phyloP scores from a whole-genome alignment of 2,888 invertebrate genomes.

The Philereme transversata region DNA sequence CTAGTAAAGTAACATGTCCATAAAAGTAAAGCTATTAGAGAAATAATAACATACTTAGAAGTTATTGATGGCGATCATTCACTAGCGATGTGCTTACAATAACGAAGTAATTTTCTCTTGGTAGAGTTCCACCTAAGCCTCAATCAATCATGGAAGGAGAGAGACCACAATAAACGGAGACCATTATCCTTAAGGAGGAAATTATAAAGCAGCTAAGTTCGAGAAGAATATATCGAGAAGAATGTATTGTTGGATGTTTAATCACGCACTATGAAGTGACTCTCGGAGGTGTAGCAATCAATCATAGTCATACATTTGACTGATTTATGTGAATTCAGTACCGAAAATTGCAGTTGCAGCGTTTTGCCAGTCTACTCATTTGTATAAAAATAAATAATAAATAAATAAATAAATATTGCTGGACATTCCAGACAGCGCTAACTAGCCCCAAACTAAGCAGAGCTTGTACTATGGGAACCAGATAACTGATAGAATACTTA shows the following conservation, averaged over 20 bases:
- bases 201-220: constrained; percentile 62
- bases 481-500: no score
- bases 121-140: constrained; percentile 67
- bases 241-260: constrained; percentile 51
- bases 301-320: constrained; percentile 9
- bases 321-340: background rate
- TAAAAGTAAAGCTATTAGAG: constrained; percentile 40
- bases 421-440: no score
- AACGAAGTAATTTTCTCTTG: constrained; percentile 64
- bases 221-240: constrained; percentile 51
- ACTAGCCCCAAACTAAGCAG: no score
- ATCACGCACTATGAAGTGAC: constrained; percentile 7
- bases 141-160: constrained; percentile 65
- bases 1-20: constrained; percentile 16
- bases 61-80: constrained; percentile 50
- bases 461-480: no score
- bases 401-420: no score
- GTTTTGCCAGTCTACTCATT: no score
- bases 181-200: constrained; percentile 64
- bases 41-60: constrained; percentile 48
- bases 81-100: constrained; percentile 45
- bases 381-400: no score
- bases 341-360: no score
- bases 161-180: constrained; percentile 70
- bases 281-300: constrained; percentile 2